These are phyloP conservation scores for Platorchestia sp. DNA, from an alignment of 1,140 invertebrate genomes.

Conservation along the genomic window DNA sequence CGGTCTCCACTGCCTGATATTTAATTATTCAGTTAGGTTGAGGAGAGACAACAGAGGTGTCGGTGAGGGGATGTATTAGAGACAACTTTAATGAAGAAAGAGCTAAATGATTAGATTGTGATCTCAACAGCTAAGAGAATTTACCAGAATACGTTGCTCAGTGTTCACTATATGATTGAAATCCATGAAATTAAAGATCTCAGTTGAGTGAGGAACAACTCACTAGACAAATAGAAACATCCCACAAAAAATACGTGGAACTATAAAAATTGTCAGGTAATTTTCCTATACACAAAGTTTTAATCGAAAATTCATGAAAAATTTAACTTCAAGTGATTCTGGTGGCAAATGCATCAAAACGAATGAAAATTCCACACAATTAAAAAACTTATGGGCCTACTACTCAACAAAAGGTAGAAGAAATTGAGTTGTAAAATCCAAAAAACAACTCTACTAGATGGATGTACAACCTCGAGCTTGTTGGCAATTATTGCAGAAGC, in stretches of 20 bases:
- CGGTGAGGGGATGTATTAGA: no score
- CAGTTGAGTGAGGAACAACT: neutral
- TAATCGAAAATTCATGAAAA: neutral
- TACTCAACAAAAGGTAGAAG: neutral
- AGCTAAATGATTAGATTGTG: neutral
- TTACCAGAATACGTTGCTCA: neutral
- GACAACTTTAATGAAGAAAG: no score
- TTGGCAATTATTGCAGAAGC: constrained; percentile 59
- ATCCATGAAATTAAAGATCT: no score
- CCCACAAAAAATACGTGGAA: no score
- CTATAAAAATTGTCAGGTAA: neutral
- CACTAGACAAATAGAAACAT: neutral
- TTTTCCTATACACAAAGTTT: neutral
- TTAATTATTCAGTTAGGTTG: no score
- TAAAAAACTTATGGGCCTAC: neutral
- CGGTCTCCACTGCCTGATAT: constrained; percentile 62
- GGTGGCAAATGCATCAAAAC: neutral
- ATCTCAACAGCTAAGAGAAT: neutral
- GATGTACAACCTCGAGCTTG: constrained; percentile 64
- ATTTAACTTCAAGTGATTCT: neutral
- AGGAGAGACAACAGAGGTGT: neutral
- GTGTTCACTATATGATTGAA: no score
- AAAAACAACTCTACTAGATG: no score
- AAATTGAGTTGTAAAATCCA: neutral
- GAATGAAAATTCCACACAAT: neutral